phyloP scores from a whole-genome alignment of 2,888 invertebrate species.

The Nemotelus nigrinus region DNA sequence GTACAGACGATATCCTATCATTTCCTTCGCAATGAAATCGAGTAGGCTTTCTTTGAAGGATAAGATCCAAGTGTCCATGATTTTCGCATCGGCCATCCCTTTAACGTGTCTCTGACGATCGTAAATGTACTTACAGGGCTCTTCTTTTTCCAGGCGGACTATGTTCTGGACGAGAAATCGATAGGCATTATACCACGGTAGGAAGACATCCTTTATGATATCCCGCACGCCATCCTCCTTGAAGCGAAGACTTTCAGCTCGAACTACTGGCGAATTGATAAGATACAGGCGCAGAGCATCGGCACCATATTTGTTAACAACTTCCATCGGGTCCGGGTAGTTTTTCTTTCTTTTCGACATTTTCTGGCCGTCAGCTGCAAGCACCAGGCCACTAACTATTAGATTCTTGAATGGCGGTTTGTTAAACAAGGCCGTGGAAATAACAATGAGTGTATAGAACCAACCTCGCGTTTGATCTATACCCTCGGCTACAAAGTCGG shows the following conservation, averaged over 20 bases:
- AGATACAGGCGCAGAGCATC: constrained; percentile 96
- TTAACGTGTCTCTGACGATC: constrained; percentile 66
- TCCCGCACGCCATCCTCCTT: constrained; percentile 98
- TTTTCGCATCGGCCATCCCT: constrained; percentile 62
- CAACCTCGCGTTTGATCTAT: constrained; percentile 98
- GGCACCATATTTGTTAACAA: constrained; percentile 93
- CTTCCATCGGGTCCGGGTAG: constrained; percentile 95
- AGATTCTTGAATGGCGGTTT: constrained; percentile 98
- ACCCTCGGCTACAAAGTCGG: constrained; percentile 99
- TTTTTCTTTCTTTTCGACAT: constrained; percentile 99
- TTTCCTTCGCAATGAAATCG: constrained; percentile 88
- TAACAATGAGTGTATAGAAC: constrained; percentile 98
- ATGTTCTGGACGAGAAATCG: constrained; percentile 95
- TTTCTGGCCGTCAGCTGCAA: constrained; percentile 98
- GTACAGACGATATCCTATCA: constrained; percentile 93
- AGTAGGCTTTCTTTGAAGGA: constrained; percentile 95
- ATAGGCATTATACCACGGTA: constrained; percentile 96
- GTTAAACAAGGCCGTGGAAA: constrained; percentile 94
- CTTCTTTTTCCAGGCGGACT: constrained; percentile 79
- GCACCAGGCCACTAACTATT: constrained; percentile 93
- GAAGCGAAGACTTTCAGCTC: constrained; percentile 95
- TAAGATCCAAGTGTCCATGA: constrained; percentile 97
- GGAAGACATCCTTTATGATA: constrained; percentile 95
- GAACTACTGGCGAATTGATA: constrained; percentile 97
- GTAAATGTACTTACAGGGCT: constrained; percentile 68